These are phyloP conservation scores for Sphaerodactylus townsendi DNA, from an alignment of 2,113 vertebrate genomes.

Conservation along the genomic window DNA sequence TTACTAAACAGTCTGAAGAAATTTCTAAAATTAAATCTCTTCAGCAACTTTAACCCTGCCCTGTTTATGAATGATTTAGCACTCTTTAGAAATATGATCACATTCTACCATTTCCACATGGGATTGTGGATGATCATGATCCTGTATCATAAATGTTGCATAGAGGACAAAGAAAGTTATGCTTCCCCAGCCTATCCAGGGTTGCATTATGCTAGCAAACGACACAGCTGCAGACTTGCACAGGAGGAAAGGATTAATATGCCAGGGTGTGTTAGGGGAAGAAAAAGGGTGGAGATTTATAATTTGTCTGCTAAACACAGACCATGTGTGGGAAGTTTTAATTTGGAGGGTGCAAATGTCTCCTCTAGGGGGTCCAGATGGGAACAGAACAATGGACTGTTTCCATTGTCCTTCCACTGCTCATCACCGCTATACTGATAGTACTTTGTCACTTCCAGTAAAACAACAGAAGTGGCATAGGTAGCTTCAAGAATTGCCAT, in stretches of 20 bases:
- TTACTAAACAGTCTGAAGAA: background rate
- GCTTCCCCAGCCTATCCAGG: background rate
- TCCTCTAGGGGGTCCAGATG: too few relatives aligned
- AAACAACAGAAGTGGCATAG: too few relatives aligned
- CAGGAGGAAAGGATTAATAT: background rate
- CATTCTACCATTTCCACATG: background rate
- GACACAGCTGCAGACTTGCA: background rate
- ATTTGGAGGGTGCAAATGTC: background rate
- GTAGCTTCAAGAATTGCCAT: too few relatives aligned
- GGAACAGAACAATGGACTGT: too few relatives aligned
- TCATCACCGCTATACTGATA: too few relatives aligned
- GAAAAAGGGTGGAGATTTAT: background rate
- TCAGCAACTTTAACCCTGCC: background rate
- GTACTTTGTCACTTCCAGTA: too few relatives aligned
- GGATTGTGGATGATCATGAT: constrained; percentile 4
- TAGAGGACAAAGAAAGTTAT: background rate
- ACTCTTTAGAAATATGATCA: background rate
- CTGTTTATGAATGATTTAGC: background rate
- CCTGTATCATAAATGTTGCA: constrained; percentile 16
- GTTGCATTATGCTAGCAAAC: background rate
- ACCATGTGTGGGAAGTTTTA: background rate
- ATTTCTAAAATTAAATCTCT: background rate
- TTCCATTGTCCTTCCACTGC: too few relatives aligned
- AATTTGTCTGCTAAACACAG: too few relatives aligned
- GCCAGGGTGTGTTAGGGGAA: background rate